Base-by-base conservation (phyloP, 2,113 vertebrate genomes). In the Neopipo cinnamomea region DNA sequence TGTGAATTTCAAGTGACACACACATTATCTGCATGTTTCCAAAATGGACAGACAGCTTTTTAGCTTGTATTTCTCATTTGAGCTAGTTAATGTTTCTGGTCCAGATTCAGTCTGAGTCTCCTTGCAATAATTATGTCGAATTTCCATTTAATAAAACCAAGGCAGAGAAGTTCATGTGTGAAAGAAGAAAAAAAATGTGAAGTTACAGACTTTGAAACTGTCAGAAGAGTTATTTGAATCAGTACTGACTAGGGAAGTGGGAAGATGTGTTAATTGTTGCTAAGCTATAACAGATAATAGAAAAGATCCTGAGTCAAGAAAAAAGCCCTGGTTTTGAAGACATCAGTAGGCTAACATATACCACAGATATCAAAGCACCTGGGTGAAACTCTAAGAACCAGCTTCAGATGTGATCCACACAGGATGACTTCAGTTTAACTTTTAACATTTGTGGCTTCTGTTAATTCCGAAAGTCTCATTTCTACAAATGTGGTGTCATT, bases 1-100 rank as follows among this genome's bases (percentile, higher is more conserved):
- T 97, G 98, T 97, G 96, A 98, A 97, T 98, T 98, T 98, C 97
- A 98, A 99, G 98, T 98, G 98, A 98, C 98, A 98, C 91, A 97
- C 98, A 96, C 97, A 98, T 98, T 97, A 97, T 97, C 97, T 96
- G 70, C 76, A 46, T 89, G 84, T 97, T 97, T 93, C 95, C 96
- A 95, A 96, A 97, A 91, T 72, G 94, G 94, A 85, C 96, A 95
- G 91, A 76, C 77, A 93, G 93, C 77, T 91, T 94, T 95, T 96
- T 95, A 73, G 92, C 86, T 91, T 93, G 82, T 77, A 47, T 93
- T 96, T 97, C 92, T 96, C 94, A 92, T 97, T 95, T 89, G 71
- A 91, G 83, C 93, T 96, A 89, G 93, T 96, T 97, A 96, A 92
- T 97, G 49, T 81, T 93, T 91, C 91, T 92, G 91, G 91, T 93